phyloP scores from a whole-genome alignment of 2,113 vertebrate species.

The Corythoichthys intestinalis region DNA sequence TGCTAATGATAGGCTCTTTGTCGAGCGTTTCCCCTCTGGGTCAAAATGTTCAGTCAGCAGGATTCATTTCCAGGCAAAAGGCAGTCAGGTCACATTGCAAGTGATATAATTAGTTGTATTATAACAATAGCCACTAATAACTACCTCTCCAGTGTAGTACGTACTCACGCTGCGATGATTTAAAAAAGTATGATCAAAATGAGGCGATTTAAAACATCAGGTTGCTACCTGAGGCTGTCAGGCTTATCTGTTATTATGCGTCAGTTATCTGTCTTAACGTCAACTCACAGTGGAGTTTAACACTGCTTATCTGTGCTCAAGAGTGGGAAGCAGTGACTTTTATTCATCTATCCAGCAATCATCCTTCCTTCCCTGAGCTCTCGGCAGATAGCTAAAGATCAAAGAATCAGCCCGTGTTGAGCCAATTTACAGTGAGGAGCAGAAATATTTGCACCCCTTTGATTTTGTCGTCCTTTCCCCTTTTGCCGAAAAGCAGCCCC shows the following conservation, averaged over 20 bases:
- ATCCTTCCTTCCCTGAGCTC: slow-evolving; percentile 23
- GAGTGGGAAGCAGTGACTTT: slow-evolving; percentile 38
- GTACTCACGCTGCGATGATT: slow-evolving; percentile 24
- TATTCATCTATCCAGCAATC: slow-evolving; percentile 28
- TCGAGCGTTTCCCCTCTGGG: slow-evolving; percentile 56
- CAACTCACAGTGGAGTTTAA: slow-evolving; percentile 47
- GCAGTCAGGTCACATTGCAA: slow-evolving; percentile 32
- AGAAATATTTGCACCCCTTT: too few species aligned
- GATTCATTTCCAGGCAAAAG: slow-evolving; percentile 36
- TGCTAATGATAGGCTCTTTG: slow-evolving; percentile 69
- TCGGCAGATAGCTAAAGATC: not conserved
- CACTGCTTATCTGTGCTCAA: slow-evolving; percentile 59
- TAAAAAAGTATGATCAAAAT: slow-evolving; percentile 17
- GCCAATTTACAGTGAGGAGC: not conserved
- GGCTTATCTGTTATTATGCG: slow-evolving; percentile 47
- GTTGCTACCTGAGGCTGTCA: slow-evolving; percentile 42
- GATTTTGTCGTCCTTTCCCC: too few species aligned
- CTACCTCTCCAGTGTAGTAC: not conserved
- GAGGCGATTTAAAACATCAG: slow-evolving; percentile 27
- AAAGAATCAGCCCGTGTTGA: slow-evolving; percentile 12
- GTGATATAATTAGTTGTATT: slow-evolving; percentile 15
- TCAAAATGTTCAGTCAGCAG: slow-evolving; percentile 46
- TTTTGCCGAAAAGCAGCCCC: too few species aligned
- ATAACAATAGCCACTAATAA: slow-evolving; percentile 26
- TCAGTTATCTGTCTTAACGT: slow-evolving; percentile 56